A percentile compares a stretch with the other conserved stretches of the same genome.
Evolutionary conservation across 2,113 vertebrate genomes (phyloP).

Genomic region (Colius striatus): DNA sequence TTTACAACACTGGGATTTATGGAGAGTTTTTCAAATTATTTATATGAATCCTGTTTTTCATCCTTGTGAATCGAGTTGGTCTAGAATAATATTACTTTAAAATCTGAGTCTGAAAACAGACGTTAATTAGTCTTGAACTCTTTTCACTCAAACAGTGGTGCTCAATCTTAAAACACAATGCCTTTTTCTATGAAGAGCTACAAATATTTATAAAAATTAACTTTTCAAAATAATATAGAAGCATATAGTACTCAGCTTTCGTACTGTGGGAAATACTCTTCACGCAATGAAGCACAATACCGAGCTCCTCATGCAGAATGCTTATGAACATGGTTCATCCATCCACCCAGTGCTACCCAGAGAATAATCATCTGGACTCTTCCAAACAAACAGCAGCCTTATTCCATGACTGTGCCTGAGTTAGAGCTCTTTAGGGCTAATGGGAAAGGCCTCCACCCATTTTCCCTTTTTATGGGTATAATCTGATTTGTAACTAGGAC

Average conservation of each 20-base stretch:
- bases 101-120: not conserved
- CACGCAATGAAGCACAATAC: accelerated
- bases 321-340: accelerated
- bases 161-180: not conserved
- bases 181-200: not conserved
- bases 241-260: not conserved
- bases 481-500: not conserved
- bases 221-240: not conserved
- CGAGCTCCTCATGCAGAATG: not conserved
- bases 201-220: not conserved
- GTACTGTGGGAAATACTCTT: not conserved
- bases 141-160: not conserved
- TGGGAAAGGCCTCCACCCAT: not conserved
- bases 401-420: not conserved
- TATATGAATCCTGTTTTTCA: not conserved
- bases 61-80: not conserved
- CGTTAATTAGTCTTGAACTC: not conserved
- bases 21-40: not conserved
- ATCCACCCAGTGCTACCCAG: not conserved
- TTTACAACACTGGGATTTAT: not conserved
- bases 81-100: not conserved
- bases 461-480: not conserved
- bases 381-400: not conserved
- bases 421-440: not conserved
- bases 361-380: not conserved